Base-by-base conservation (phyloP, 2,797 vertebrate genomes). In the Lacerta agilis region DNA sequence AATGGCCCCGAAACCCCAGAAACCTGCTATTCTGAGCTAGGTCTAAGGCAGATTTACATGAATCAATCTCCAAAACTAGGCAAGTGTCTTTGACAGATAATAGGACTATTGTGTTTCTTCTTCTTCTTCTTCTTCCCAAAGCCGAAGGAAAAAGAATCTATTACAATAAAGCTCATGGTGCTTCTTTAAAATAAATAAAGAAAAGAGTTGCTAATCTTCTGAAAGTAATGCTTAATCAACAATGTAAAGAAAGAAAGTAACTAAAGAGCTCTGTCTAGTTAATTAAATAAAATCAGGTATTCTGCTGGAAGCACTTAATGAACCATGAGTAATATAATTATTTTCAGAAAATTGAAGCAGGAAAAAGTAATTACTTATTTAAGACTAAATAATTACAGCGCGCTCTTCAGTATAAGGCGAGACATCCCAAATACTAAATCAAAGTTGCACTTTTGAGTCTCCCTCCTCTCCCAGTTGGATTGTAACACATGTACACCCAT, bases 261-360 rank as follows among this genome's bases (percentile, higher is more conserved):
- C 87, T 93, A 93, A 93, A 93, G 89, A 93, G 83, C 92, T 92
- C 88, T 90, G 94, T 95, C 84, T 89, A 92, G 87, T 86, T 95
- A 95, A 95, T 95, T 94, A 94, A 94, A 94, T 94, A 94, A 94
- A 95, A 89, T 91, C 91, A 33, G 75, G 89, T 96, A 89, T 92
- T 95, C 90, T 95, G 71, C 90, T 95, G 86, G 89, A 96, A 96
- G 94, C 91, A 94, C 93, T 95, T 95, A 94, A 96, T 94, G 93
- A 90, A 92, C 93, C 91, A 89, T 85, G 92, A 94, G 88, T 94
- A 95, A 91, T 88, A 87, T 90, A 94, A 90, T 95, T 96, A 95
- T 94, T 95, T 95, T 95, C 93, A 93, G 93, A 95, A 93, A 93
- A 92, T 89, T 91, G 93, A 94, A 94, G 86, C 84, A 94, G 88